Evolutionary conservation across 1,140 invertebrate species (phyloP), one percentile per base, ranked within the genome.

Genomic region (Drosophila punjabiensis): DNA sequence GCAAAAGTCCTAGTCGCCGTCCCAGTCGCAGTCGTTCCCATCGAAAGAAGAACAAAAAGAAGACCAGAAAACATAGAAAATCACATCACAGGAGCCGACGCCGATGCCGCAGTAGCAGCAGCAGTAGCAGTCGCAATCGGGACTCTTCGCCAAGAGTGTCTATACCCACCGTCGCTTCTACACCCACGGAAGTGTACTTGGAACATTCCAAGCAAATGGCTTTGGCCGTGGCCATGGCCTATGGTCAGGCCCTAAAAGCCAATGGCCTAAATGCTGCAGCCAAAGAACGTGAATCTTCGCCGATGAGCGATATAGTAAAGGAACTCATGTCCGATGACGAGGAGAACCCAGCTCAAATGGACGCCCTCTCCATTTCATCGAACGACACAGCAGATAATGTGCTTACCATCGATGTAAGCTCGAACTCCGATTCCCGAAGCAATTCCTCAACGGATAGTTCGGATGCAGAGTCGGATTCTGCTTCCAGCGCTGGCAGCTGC

Each of bases 271-370:
- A 37, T 9, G 13, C 9, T 43, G 5, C 20, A 16, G 16, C 2
- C 16, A 58, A 75, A 8, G 20, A 64, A 33, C 16, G 18, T 7
- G 30, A 60, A 16, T 67, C 56, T 14, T 81, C 81, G 4, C 52
- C 74, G 18, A 28, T 63, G 3, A 60, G 70, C 80, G 85, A 88
- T 66, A 88, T 88, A 60, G 39, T 81, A 1, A 70, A 50, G 2
- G 85, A 88, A 35, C 55, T 88, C 9, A 89, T 84, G 81, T 89
- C 85, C 8, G 85, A 88, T 48, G 81, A 75, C 13, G 63, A 66
- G 18, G 16, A 61, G 5, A 24, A 24, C 0, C 10, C 33, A 16
- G 18, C 13, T 14, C 56, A 48, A 7, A n/a, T 33, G 0, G 39
- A 66, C 18, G 16, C 58, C 6, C 30, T 75, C 1, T 75, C 65